Conservation (phyloP, 2,888 invertebrate genomes). For the Nowickia ferox region DNA sequence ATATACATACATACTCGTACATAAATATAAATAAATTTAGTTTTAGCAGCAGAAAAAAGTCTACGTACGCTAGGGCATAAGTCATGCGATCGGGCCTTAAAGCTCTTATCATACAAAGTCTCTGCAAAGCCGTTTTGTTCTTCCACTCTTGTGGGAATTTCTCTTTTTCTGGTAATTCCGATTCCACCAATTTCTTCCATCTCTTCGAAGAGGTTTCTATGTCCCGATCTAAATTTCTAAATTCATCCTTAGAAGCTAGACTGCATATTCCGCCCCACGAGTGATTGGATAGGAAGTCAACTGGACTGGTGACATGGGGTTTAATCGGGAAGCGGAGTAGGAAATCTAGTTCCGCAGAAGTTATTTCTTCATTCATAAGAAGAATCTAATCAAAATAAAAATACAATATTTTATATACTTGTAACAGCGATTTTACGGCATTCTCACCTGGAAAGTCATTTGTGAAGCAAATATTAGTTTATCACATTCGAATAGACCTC, state of each 20-base stretch:
- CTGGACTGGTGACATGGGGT: conserved; percentile 96
- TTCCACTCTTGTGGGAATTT: conserved; percentile 99
- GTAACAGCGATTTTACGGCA: neutral
- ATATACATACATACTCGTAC: neutral
- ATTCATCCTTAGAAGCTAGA: conserved; percentile 94
- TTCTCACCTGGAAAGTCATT: conserved; percentile 94
- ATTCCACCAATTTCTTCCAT: conserved; percentile 98
- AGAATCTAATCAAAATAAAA: conserved; percentile 86
- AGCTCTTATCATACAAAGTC: conserved; percentile 97
- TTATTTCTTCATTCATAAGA: conserved; percentile 93
- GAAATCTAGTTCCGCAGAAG: conserved; percentile 94
- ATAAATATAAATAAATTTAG: neutral
- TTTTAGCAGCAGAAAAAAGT: conserved; percentile 8
- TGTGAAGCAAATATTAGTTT: conserved; percentile 98
- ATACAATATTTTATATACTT: neutral
- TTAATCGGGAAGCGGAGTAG: conserved; percentile 95
- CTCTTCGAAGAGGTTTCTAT: conserved; percentile 98
- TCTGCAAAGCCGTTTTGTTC: conserved; percentile 95
- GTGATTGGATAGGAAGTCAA: conserved; percentile 95
- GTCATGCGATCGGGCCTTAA: conserved; percentile 98
- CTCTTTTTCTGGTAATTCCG: conserved; percentile 96
- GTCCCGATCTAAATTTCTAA: conserved; percentile 95
- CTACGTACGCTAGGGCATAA: conserved; percentile 93
- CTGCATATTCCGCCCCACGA: conserved; percentile 98
- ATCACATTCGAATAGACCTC: conserved; percentile 97